phyloP scores from a whole-genome alignment of 2,113 vertebrate species.

The western clawed frog (Xenopus tropicalis) region DNA sequence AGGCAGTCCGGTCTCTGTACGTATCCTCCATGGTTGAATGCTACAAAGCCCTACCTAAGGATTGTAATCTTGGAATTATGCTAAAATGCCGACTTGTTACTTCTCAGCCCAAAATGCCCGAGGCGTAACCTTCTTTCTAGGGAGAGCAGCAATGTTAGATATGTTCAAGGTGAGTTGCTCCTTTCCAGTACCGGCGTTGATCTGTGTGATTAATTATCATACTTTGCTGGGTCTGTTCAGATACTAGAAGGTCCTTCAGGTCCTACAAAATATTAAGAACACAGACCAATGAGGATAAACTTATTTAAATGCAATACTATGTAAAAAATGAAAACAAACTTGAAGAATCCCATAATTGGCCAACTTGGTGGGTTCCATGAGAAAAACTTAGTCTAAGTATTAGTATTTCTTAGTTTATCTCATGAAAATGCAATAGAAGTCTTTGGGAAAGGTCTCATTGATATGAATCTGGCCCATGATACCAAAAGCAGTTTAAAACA shows the following conservation, averaged over 20 bases:
- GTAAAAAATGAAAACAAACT: too few relatives aligned
- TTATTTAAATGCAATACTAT: too few relatives aligned
- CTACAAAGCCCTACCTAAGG: neutral
- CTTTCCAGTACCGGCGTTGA: neutral
- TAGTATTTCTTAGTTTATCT: too few relatives aligned
- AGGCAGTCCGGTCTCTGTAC: constrained; percentile 88
- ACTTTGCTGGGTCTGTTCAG: neutral
- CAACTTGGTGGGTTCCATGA: too few relatives aligned
- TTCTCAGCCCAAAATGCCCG: neutral
- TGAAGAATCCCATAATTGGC: too few relatives aligned
- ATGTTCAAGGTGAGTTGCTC: neutral
- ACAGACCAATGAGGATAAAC: neutral
- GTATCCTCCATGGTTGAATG: constrained; percentile 79
- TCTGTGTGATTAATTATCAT: neutral
- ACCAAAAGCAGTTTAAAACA: too few relatives aligned
- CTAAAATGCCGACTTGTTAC: neutral
- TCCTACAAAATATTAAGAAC: constrained; percentile 1
- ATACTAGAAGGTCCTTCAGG: neutral
- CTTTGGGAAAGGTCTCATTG: too few relatives aligned
- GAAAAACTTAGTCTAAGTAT: too few relatives aligned
- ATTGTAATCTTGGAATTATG: neutral
- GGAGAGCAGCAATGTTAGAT: neutral
- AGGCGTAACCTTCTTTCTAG: neutral
- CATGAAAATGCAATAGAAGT: too few relatives aligned
- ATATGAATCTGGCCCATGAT: too few relatives aligned